Percentiles rank a stretch among this genome's conserved stretches.
Evolutionary conservation across 2,797 vertebrate genomes (phyloP).

Genomic region (Anguilla anguilla): DNA sequence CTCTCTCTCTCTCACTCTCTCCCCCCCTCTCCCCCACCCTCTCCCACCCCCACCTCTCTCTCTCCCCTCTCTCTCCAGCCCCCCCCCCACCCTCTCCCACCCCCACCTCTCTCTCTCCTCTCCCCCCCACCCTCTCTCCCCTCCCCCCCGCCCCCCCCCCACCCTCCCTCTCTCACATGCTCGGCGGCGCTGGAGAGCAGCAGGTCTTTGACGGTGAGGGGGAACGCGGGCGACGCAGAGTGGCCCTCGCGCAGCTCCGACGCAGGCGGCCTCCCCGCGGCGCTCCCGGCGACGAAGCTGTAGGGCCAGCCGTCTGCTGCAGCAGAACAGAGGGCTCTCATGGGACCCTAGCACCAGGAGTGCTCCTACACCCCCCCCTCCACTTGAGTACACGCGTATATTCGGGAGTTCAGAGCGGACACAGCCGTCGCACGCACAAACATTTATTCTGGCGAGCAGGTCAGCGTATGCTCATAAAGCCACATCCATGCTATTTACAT

Average conservation of each 20-base stretch:
- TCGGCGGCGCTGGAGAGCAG: slow-evolving; percentile 83
- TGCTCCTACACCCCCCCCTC: too few relatives aligned
- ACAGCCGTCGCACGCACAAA: neutral
- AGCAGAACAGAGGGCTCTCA: slow-evolving; percentile 42
- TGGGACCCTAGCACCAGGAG: neutral
- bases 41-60: neutral
- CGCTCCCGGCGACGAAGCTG: slow-evolving; percentile 48
- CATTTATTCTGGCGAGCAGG: neutral
- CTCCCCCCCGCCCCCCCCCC: too few relatives aligned
- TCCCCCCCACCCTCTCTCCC: too few relatives aligned
- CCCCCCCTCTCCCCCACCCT: neutral
- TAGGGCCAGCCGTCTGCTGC: slow-evolving; percentile 69
- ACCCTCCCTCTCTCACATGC: slow-evolving; percentile 68
- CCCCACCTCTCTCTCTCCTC: too few relatives aligned
- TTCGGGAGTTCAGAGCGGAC: neutral
- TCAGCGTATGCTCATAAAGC: neutral
- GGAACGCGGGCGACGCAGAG: slow-evolving; percentile 54
- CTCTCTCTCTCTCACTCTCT: neutral
- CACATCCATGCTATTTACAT: too few relatives aligned
- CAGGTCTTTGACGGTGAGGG: slow-evolving; percentile 89
- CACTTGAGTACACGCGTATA: neutral
- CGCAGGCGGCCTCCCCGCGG: slow-evolving; percentile 47
- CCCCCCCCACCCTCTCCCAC: too few relatives aligned
- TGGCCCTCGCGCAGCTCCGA: slow-evolving; percentile 52
- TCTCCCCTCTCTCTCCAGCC: too few relatives aligned